phyloP scores from a whole-genome alignment of 2,113 vertebrate species.

The Megalops atlanticus region DNA sequence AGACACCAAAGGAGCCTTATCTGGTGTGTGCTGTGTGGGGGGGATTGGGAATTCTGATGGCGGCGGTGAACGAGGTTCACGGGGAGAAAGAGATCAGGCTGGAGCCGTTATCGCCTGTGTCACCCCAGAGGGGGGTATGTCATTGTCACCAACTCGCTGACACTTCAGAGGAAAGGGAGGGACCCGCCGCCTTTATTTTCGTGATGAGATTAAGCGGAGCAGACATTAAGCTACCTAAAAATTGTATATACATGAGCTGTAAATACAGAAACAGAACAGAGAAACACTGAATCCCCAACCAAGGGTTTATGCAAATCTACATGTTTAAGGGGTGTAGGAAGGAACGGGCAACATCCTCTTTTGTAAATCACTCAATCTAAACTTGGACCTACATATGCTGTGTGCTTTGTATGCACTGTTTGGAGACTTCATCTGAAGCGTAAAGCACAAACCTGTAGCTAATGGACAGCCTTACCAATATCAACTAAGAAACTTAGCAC shows the following conservation, averaged over 20 bases:
- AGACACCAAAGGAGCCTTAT: constrained; percentile 5
- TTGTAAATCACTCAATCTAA: no score
- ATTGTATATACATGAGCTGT: no score
- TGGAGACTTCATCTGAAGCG: no score
- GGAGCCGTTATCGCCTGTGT: not conserved
- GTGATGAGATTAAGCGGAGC: no score
- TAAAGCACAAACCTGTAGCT: no score
- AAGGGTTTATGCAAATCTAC: not conserved
- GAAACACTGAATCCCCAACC: not conserved
- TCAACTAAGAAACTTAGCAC: no score
- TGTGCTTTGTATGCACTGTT: no score
- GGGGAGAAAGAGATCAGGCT: not conserved
- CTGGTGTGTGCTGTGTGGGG: not conserved
- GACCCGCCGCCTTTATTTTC: not conserved
- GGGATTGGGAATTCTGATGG: not conserved
- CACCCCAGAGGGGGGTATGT: not conserved
- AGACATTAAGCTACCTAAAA: no score
- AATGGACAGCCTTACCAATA: no score
- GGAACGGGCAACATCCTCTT: no score
- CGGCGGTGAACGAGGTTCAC: not conserved
- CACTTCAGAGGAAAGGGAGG: not conserved
- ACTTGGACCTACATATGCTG: no score
- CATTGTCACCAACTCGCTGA: not conserved
- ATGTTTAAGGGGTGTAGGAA: no score
- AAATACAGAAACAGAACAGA: not conserved